Conservation (phyloP, 2,888 invertebrate species). For the Aporophyla lueneburgensis region DNA sequence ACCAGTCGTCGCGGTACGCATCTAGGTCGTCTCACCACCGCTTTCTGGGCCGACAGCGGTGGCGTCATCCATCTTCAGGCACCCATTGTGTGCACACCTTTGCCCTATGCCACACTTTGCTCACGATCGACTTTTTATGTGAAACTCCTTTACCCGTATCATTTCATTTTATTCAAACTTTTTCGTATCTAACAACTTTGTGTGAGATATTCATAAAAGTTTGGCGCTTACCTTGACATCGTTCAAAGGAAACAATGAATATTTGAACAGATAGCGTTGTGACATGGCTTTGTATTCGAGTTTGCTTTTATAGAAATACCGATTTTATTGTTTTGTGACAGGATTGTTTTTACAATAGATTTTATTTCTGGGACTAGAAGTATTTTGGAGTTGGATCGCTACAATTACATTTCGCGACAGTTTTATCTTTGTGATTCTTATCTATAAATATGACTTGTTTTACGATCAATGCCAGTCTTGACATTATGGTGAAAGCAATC, state of each 20-base stretch:
- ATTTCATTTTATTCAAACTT: slow-evolving; percentile 1
- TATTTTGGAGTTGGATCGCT: background rate
- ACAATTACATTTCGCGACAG: background rate
- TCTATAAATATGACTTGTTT: background rate
- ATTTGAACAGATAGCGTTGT: slow-evolving; percentile 44
- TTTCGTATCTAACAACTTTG: background rate
- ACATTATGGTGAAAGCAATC: too few species aligned
- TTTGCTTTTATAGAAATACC: background rate
- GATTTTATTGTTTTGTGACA: background rate
- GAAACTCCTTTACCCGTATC: background rate
- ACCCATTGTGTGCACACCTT: too few species aligned
- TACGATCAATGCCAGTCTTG: background rate
- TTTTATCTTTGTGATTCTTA: background rate
- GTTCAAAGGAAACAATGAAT: slow-evolving; percentile 42
- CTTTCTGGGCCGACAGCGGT: too few species aligned
- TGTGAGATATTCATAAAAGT: slow-evolving; percentile 41
- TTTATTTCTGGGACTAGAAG: background rate
- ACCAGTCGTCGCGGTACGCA: too few species aligned
- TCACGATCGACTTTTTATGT: background rate
- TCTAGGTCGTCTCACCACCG: too few species aligned
- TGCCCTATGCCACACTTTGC: too few species aligned
- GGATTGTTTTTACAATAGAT: background rate
- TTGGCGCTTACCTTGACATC: slow-evolving; percentile 54
- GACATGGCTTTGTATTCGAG: slow-evolving; percentile 42
- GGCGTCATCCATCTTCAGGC: too few species aligned